phyloP scores from a whole-genome alignment of 1,140 invertebrate genomes.

The Monomorium pharaonis region DNA sequence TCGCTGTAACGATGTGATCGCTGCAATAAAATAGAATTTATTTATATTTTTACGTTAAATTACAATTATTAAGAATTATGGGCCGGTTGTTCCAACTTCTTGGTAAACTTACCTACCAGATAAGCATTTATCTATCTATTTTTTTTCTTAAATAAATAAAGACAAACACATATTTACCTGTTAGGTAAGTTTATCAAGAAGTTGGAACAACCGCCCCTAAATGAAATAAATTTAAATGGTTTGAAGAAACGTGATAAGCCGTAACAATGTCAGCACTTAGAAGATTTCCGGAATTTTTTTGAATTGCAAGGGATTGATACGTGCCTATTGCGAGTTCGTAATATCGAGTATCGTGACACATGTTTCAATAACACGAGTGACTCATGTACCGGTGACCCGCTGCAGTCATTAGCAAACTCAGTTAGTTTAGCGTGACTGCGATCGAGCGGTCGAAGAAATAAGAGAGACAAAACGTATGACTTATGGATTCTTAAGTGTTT shows the following conservation, averaged over 20 bases:
- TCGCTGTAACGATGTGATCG: no score
- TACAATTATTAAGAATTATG: no score
- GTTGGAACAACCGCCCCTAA: no score
- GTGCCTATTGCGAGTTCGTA: background rate
- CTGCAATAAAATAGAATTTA: background rate
- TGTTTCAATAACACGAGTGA: conserved; percentile 28
- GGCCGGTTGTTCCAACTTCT: no score
- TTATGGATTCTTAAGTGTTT: background rate
- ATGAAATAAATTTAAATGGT: background rate
- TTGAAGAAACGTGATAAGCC: background rate
- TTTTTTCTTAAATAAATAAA: no score
- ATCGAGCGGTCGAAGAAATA: background rate
- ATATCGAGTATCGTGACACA: background rate
- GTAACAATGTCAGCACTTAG: background rate
- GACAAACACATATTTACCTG: no score
- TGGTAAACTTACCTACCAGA: no score
- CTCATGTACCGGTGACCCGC: background rate
- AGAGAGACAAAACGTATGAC: background rate
- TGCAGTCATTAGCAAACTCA: background rate
- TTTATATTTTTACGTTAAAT: background rate
- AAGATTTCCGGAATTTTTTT: no score
- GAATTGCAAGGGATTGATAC: background rate
- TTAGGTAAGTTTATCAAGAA: no score
- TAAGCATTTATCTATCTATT: no score
- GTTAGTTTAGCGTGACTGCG: background rate